Base-by-base conservation (phyloP, 1,140 invertebrate genomes). In the Centruroides vittatus region DNA sequence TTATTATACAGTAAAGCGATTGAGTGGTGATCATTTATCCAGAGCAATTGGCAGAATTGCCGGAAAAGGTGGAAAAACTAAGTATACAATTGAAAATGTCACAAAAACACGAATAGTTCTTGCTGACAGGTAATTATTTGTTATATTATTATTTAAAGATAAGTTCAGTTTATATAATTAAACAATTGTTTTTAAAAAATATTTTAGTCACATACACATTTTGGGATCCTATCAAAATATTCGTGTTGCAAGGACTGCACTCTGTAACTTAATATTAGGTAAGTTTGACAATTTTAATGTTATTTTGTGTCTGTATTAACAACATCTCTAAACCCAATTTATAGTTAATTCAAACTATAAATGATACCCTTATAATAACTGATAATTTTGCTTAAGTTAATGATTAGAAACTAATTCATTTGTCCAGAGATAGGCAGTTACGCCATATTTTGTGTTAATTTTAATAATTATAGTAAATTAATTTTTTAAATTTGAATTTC, bases 11-110 rank as follows among this genome's bases (percentile, higher is more conserved):
- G 93, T 99, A 0, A 99, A 97, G 77, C 89, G 75, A 49, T 73
- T 99, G 47, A 89, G 93, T 75, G 94, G 96, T 10, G 95, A 99
- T 74, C 95, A 99, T 75, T 78, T 96, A 62, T 87, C 91, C 35
- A 78, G 96, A 74, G 95, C 95, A 0, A 92, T 99, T 69, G 96
- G 96, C 34, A 80, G 96, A 67, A 78, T 99, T 52, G 96, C 96
- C 12, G 97, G 97, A 0, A 98, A 98, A 79, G 89, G 92, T 61
- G 97, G 96, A 34, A 82, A 90, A 63, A 99, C 93, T 4, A 99
- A 97, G 73, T 98, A 91, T 70, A 97, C 94, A 3, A 98, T 99
- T 71, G 96, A 99, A 78, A 99, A 99, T 77, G 91, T 90, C 0
- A 99, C 96, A 9, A 98, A 97, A 77, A 98, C 95, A 0, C 84